Conservation (phyloP, 2,888 invertebrate species). For the Dascillus cervinus region DNA sequence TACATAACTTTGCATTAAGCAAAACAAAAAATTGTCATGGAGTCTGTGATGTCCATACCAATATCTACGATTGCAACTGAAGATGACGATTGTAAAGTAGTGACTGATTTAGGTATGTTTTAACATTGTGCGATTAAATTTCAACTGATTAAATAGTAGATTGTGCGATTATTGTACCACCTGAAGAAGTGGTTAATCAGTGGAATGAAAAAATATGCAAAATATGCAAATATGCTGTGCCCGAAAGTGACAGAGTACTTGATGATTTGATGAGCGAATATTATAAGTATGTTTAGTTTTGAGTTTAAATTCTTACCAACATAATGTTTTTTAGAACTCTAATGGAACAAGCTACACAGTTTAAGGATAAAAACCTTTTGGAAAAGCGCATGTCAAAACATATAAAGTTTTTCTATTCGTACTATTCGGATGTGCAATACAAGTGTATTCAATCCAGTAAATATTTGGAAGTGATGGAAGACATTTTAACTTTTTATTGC, state of each 20-base stretch:
- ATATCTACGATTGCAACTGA: constrained; percentile 7
- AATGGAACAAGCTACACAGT: constrained; percentile 18
- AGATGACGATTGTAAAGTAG: constrained; percentile 5
- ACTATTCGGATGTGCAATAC: constrained; percentile 17
- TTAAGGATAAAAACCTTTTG: constrained; percentile 20
- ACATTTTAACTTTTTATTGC: constrained; percentile 24
- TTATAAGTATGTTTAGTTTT: constrained; percentile 20
- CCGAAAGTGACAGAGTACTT: constrained; percentile 18
- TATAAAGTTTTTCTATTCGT: constrained; percentile 22
- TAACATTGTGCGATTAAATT: neutral
- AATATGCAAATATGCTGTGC: constrained; percentile 15
- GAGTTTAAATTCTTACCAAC: no score
- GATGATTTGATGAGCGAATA: constrained; percentile 23
- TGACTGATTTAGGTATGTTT: constrained; percentile 8
- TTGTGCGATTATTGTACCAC: constrained; percentile 1
- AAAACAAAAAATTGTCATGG: no score
- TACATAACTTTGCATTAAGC: no score
- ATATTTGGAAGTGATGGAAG: constrained; percentile 28
- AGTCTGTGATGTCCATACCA: constrained; percentile 1
- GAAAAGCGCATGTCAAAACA: constrained; percentile 20
- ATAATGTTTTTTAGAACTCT: no score
- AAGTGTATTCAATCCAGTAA: constrained; percentile 15
- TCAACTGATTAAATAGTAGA: neutral
- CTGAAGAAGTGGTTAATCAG: constrained; percentile 10
- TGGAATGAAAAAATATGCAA: constrained; percentile 22